Conservation (phyloP, 2,113 vertebrate genomes). For the Sapajus apella region DNA sequence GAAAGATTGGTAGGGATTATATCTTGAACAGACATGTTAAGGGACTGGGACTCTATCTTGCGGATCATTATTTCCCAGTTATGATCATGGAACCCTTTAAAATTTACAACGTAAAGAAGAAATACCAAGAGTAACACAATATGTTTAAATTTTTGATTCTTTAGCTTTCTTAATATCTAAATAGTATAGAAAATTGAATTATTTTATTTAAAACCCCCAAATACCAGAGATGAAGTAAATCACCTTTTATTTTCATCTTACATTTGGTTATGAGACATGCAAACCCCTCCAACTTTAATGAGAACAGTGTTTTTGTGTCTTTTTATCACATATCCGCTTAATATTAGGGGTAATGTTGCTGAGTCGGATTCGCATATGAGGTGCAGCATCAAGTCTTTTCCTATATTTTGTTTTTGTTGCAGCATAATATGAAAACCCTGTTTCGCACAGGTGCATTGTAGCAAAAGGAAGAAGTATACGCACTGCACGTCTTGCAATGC, state of each 20-base stretch:
- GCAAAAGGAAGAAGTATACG: conserved; percentile 72
- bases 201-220: conserved; percentile 59
- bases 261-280: conserved; percentile 71
- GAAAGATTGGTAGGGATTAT: neutral
- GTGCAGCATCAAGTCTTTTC: conserved; percentile 74
- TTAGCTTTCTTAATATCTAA: conserved; percentile 44
- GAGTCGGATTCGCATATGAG: conserved; percentile 74
- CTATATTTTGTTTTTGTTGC: conserved; percentile 77
- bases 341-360: conserved; percentile 76
- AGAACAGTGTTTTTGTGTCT: conserved; percentile 77
- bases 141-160: neutral
- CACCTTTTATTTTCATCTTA: conserved; percentile 71
- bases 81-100: neutral
- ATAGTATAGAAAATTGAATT: neutral
- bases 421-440: conserved; percentile 74
- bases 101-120: conserved; percentile 52
- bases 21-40: neutral
- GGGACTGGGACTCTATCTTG: neutral
- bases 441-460: conserved; percentile 74
- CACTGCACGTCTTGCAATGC: conserved; percentile 57
- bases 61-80: neutral
- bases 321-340: conserved; percentile 76
- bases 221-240: conserved; percentile 56
- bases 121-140: conserved; percentile 16
- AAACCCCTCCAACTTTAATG: conserved; percentile 66